Base-by-base conservation (phyloP, 2,797 vertebrate genomes). In the Sebastes vulpes region DNA sequence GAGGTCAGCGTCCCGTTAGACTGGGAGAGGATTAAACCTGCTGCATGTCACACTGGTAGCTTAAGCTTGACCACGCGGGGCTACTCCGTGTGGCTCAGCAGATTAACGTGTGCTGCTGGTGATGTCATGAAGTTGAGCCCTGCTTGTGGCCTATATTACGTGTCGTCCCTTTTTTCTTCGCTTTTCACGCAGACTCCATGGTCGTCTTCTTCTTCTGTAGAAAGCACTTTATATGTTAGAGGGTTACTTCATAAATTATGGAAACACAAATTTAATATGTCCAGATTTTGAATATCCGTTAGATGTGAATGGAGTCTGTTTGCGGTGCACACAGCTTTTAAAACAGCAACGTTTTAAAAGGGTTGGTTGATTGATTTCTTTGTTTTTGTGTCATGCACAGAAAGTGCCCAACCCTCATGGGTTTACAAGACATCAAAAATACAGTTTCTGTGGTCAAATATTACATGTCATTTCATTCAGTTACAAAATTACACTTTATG, bases 51-150 rank as follows among this genome's bases (percentile, higher is more conserved):
- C 77, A 63, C 81, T 54, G 83, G 70, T 23, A 77, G 90, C 69
- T 93, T 88, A 91, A 80, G 28, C 73, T 21, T 63, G 81, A 89
- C 88, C 73, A 50, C 85, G 63, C 16, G n/a, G 68, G 54, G 76
- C 56, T 42, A 16, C 80, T 50, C 52, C 56, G 67, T 73, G 71
- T 58, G 78, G 82, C 89, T 89, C 85, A 88, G 28, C 81, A 84
- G 92, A 93, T 94, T 94, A 92, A 83, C 77, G 82, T 74, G 66
- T 77, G 87, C 82, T 77, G 76, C 65, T 16, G 77, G 20, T 89
- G 90, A 90, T 92, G 89, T 89, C 90, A 88, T 81, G 66, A 82
- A 59, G 71, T 73, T 84, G 52, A 90, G 89, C 73, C 65, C 35
- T 38, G 71, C 31, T 60, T 58, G 48, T 89, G 89, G 86, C 89